Evolutionary conservation across 2,888 invertebrate species (phyloP), one percentile per base, ranked within the genome.

Genomic region (Campopleginae sp.): DNA sequence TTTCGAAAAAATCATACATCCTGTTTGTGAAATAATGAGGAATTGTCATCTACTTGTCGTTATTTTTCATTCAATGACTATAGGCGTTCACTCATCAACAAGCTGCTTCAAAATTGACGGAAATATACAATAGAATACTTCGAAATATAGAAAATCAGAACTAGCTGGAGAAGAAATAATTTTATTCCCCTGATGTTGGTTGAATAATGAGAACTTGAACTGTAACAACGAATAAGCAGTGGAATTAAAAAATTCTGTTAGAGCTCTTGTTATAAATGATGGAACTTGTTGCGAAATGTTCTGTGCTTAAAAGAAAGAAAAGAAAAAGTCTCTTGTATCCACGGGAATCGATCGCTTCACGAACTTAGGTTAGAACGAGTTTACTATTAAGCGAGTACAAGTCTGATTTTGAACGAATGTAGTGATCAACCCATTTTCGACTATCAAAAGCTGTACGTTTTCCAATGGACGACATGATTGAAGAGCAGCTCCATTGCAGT

Each of bases 361-460:
- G 78, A 82, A 78, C 61, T 63, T 74, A 78, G 70, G 63, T 63
- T 75, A 68, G 65, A 58, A 68, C 63, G 75, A 70, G 75, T 65
- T 84, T 80, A 80, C 80, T 33, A 80, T 54, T 65, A 76, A 84
- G 68, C 79, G 83, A 79, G 75, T 75, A 83, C 68, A 83, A 83
- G 83, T 80, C 83, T 83, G 83, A 83, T 75, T 78, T 79, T 68
- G 75, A 63, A 61, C 51, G 78, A 75, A 44, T 61, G 54, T 54
- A 66, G 70, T 48, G 83, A 79, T 75, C 42, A 68, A 80, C 61
- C 79, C 70, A 80, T 80, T 83, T 83, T 79, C 78, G 74, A 61
- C 68, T 66, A 46, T 70, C 54, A 61, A 42, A 48, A 63, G 33
- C 31, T 44, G 14, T 48, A 65, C 23, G 10, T 31, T 48, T 19